Evolutionary conservation across 1,140 invertebrate species (phyloP).

Genomic region (Rhyacophila brunnea): DNA sequence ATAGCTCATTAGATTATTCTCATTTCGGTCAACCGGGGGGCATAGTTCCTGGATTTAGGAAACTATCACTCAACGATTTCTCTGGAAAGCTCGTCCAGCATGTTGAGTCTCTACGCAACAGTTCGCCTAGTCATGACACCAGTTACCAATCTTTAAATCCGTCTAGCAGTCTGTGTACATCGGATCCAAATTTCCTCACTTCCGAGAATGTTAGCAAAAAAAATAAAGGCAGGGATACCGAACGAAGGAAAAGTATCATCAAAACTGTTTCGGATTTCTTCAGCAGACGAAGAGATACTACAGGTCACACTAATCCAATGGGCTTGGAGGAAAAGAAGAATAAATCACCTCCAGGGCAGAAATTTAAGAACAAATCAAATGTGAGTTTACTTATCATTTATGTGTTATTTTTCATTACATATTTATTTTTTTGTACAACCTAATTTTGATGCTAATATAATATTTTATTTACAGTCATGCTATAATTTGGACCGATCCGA

Average conservation of each 20-base stretch:
- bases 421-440: conserved; percentile 1
- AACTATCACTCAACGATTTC: conserved; percentile 36
- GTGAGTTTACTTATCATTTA: conserved; percentile 6
- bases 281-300: conserved; percentile 40
- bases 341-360: conserved; percentile 8
- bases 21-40: conserved; percentile 36
- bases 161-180: conserved; percentile 48
- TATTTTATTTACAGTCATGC: conserved; percentile 33
- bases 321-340: conserved; percentile 21
- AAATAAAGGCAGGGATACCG: conserved; percentile 62
- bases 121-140: conserved; percentile 35
- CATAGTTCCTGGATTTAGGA: conserved; percentile 39
- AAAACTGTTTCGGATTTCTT: conserved; percentile 83
- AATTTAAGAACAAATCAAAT: conserved; percentile 25
- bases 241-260: conserved; percentile 78
- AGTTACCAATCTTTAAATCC: conserved; percentile 38
- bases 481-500: conserved; percentile 31
- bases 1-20: conserved; percentile 25
- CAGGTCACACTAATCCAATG: conserved; percentile 5
- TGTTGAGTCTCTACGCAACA: conserved; percentile 29
- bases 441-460: not conserved
- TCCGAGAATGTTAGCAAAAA: conserved; percentile 43
- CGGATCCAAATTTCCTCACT: conserved; percentile 60
- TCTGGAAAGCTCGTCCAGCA: conserved; percentile 34
- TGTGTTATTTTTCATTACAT: not conserved